Base-by-base conservation (phyloP, 2,888 invertebrate species). In the Phorcus lineatus region DNA sequence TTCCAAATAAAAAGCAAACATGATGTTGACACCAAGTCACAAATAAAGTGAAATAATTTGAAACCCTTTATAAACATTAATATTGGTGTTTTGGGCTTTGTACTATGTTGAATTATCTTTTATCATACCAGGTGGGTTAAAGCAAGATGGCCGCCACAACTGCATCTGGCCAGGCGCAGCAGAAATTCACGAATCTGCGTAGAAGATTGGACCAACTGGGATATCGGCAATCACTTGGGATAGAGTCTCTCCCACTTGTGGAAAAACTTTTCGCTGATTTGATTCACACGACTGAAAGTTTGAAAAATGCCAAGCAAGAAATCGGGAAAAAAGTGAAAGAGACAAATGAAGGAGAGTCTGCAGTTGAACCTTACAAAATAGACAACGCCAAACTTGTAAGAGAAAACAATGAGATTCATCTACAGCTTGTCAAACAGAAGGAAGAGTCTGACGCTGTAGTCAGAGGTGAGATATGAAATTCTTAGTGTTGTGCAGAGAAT, bases 231-330 rank as follows among this genome's bases (percentile, higher is more conserved):
- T 94, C 95, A 0, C 94, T 98, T 83, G 95, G 91, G 0, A 93
- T 96, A 17, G 96, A 97, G 84, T 95, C 96, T 67, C 94, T 97
- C 57, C 96, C 96, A 54, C 93, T 98, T 84, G 96, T 97, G 85
- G 96, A 96, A 93, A 95, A 95, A 90, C 93, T 98, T 81, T 94
- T 97, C 78, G 95, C 95, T 67, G 98, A 98, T 93, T 94, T 98
- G 81, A 94, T 97, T 82, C 96, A 96, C 92, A 97, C 97, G 11
- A 97, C 97, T n/a, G 96, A 96, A 86, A 97, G 96, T 90, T 94
- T 97, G 79, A 96, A 96, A 90, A 96, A 97, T 93, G 96, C 96
- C 84, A 97, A 97, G 94, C 95, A 95, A 47, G 86, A 90, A 54
- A 80, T 88, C 47, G 86, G 88, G 13, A 87, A 89, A 78, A 88